Base-by-base conservation (phyloP, 2,113 vertebrate genomes). In the Oryzias melastigma region DNA sequence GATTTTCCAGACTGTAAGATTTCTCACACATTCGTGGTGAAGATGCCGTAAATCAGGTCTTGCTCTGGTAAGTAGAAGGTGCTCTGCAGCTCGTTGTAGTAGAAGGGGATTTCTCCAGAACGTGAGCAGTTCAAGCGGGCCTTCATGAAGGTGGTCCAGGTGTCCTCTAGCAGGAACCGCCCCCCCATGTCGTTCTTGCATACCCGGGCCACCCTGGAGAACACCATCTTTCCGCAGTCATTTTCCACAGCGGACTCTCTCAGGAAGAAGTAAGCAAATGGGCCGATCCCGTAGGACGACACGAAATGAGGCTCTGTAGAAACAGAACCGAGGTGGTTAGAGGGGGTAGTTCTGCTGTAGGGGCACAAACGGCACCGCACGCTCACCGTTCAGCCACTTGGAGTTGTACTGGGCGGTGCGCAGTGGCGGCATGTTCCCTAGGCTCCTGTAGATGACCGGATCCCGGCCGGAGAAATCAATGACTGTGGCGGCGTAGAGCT, bases 121-220 rank as follows among this genome's bases (percentile, higher is more conserved):
- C 94, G 93, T 7, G 96, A 98, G 77, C 97, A 98, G 91, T 98
- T 98, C 41, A 98, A 87, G 0, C 97, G 92, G 6, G 96, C 95
- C 86, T 98, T 98, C 95, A 97, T 98, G 84, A 98, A 98, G 1
- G 97, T 98, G 65, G 97, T 98, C 96, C 97, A 98, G 0, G 96
- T 98, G 80, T 98, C 96, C 63, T 98, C 97, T 67, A 98, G 67
- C 15, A 98, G 92, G 22, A 98, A 98, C 0, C 96, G 94, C 3
- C 97, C 97, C 0, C 97, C 97, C 3, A 98, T 90, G 52, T 98
- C 97, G 0, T 98, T 98, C 87, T 97, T 95, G 65, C 97, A 98
- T n/a, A 98, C 93, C 0, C 95, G 92, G 2, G 96, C 95, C 41
- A 94, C 95, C 5, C 97, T 91, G 24, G 97, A 98, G 88, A 96